Base-by-base conservation (phyloP, 2,888 invertebrate species). In the Eledone cirrhosa region DNA sequence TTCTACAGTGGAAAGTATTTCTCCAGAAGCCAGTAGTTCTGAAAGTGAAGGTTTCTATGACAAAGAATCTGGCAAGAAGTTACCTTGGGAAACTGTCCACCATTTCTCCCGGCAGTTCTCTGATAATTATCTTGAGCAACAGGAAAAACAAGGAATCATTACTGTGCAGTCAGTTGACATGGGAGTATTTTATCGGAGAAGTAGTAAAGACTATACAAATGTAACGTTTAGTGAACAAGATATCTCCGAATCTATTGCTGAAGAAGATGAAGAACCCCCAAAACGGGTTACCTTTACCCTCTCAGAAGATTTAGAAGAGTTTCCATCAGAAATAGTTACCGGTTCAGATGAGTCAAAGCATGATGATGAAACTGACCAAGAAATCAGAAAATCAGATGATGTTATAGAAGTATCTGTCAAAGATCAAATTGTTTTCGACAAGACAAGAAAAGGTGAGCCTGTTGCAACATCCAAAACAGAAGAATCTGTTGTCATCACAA, bases 61-160 rank as follows among this genome's bases (percentile, higher is more conserved):
- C 83, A 87, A 87, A 80, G 80, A 82, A n/a, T 85, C 86, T 75
- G 90, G 87, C 0, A 80, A 85, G 41, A 81, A 78, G 80, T 77
- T 86, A 27, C 88, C 88, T 16, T 88, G 88, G 88, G 88, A 88
- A 82, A 85, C 86, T 48, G 86, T 85, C 53, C 85, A 86, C 78
- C 87, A 88, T 80, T 88, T 86, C 81, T 84, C 82, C 75, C 80
- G 88, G 29, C 88, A 88, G 82, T 87, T 87, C 80, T 88, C 88
- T 48, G 87, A 87, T 77, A 85, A 87, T 1, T 87, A 81, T 77
- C 77, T 83, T 74, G 85, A 87, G 59, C 86, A 88, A 78, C 86
- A 86, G 80, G 84, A 83, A 72, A 80, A 79, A 65, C 79, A 82
- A 13, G 67, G 81, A 16, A 67, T 85, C 22, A 80, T 83, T 63